Base-by-base conservation (phyloP, 2,888 invertebrate species). In the Leucophenga montana region DNA sequence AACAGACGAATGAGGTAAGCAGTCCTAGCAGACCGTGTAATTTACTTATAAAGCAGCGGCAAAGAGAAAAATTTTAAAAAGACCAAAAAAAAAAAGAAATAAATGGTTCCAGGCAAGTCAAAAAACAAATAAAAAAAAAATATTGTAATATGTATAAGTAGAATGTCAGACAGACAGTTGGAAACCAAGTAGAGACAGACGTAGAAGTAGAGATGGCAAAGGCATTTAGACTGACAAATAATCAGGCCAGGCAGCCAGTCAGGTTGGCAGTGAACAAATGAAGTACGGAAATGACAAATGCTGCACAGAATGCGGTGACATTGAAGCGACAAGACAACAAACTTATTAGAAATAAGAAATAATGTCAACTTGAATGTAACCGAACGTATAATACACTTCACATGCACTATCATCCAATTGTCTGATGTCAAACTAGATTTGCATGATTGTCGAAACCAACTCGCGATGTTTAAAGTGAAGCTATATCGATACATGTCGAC, bases 21-120 rank as follows among this genome's bases (percentile, higher is more conserved):
- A 73, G 68, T 50, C 73, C 69, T 71, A 75, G 61, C 66, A 75
- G 75, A 75, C 73, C 75, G 70, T 20, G 73, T 75, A 75, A 75
- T 75, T 75, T 73, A 73, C 68, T 71, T 70, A 68, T 53, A 70
- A 66, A 67, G 66, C 50, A 50, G 50, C 6, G 59, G 16, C 33
- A 48, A 64, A 48, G 48, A 31, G 33, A 66, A 31, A 14, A 53
- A 65, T 22, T 14, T n/a, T 46, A 14, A 48, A 48, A 48, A 14
- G 44, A 11, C 13, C 20, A 48, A 11, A 27, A 48, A 18, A 64
- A 8, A 20, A 64, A 48, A 48, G 27, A 64, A 8, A 20, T 48
- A 48, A 48, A 64, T 50, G n/a, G 50, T 13, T n/a, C 4, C n/a
- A 50, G 8, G 27, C 2, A 50, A 27, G 14, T 16, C 27, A 27